phyloP scores from a whole-genome alignment of 2,888 invertebrate species.

The Strigamia crassipes region DNA sequence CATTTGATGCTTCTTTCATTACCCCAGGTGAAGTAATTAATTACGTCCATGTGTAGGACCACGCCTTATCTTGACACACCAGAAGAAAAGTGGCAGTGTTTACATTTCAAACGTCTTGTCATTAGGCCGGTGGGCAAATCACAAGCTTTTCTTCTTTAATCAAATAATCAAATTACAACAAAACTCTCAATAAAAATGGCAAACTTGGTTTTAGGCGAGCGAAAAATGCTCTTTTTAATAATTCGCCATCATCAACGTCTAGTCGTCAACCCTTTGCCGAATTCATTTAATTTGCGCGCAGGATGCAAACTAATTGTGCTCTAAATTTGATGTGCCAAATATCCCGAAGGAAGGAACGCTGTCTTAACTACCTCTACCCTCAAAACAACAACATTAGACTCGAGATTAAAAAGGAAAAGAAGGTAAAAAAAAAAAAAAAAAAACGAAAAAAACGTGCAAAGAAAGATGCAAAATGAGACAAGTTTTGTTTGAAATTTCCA shows the following conservation, averaged over 20 bases:
- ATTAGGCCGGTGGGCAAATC: slow-evolving; percentile 19
- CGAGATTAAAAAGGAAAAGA: background rate
- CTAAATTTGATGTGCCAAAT: slow-evolving; percentile 45
- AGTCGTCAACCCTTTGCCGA: background rate
- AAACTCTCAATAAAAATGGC: slow-evolving; percentile 4
- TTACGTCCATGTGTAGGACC: slow-evolving; percentile 1
- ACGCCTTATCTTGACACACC: slow-evolving; percentile 43
- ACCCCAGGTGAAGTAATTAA: slow-evolving; percentile 44
- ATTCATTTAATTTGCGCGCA: slow-evolving; percentile 28
- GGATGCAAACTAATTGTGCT: slow-evolving; percentile 45
- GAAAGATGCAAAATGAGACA: slow-evolving; percentile 23
- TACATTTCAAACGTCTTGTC: slow-evolving; percentile 32
- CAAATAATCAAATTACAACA: slow-evolving; percentile 20
- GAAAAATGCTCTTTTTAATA: background rate
- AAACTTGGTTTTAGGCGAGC: background rate
- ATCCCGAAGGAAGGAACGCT: background rate
- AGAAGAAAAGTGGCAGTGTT: slow-evolving; percentile 19
- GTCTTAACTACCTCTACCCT: slow-evolving; percentile 1
- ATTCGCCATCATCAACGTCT: background rate
- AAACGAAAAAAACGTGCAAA: background rate
- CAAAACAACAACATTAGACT: slow-evolving; percentile 24
- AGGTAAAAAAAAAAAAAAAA: no score
- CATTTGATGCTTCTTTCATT: slow-evolving; percentile 44
- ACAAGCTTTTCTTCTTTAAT: slow-evolving; percentile 19
- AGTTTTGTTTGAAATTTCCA: slow-evolving; percentile 36